These are phyloP conservation scores for Babyrousa celebensis DNA, from an alignment of 2,797 vertebrate genomes.

Conservation along the genomic window DNA sequence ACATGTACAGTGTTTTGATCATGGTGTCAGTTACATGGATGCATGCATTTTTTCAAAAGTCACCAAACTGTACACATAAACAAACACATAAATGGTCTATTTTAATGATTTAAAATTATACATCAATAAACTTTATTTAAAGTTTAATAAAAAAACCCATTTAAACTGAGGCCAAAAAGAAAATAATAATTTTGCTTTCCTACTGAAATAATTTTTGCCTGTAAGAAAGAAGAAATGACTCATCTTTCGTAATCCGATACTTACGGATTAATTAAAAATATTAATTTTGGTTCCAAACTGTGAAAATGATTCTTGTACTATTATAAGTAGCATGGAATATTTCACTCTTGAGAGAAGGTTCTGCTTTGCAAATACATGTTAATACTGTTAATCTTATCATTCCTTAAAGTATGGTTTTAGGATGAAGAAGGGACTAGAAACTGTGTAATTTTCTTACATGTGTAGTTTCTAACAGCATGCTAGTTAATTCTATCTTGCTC, in stretches of 20 bases:
- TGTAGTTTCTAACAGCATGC: not conserved
- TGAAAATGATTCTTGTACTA: slow-evolving; percentile 57
- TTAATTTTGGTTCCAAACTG: slow-evolving; percentile 72
- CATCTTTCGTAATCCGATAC: slow-evolving; percentile 2
- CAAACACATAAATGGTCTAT: not conserved
- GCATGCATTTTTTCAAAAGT: not conserved
- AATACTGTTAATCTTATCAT: not conserved
- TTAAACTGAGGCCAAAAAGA: slow-evolving; percentile 69
- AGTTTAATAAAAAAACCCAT: slow-evolving; percentile 26
- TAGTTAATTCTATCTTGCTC: not conserved
- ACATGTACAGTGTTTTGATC: not conserved
- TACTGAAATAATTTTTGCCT: slow-evolving; percentile 67
- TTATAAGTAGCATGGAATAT: slow-evolving; percentile 67
- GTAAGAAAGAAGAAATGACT: slow-evolving; percentile 73
- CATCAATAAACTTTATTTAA: not conserved
- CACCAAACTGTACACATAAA: not conserved
- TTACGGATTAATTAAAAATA: not conserved
- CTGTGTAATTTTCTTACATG: not conserved
- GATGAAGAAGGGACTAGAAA: not conserved
- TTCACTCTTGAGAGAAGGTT: slow-evolving; percentile 71
- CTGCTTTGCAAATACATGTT: slow-evolving; percentile 47
- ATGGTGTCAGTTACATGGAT: not conserved
- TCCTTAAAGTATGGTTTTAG: not conserved
- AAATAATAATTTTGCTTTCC: not conserved
- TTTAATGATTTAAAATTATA: slow-evolving; percentile 8